A percentile compares a stretch with the other conserved stretches of the same genome.
phyloP scores from a whole-genome alignment of 2,113 vertebrate species.

The Peromyscus polionotus region DNA sequence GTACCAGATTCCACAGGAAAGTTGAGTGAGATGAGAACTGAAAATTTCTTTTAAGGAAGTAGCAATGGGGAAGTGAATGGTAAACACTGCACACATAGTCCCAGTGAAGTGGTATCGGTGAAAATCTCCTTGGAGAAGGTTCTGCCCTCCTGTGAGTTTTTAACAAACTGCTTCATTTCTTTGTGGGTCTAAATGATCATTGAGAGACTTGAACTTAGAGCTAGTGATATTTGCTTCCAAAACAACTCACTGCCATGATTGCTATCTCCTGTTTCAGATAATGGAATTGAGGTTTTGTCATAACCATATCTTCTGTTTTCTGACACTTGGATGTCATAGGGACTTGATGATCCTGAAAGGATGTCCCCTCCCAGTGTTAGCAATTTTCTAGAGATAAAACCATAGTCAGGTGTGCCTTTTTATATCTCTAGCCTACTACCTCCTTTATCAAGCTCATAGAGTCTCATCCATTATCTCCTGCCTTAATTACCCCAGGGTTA shows the following conservation, averaged over 20 bases:
- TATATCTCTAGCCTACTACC: not conserved
- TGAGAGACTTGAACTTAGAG: not conserved
- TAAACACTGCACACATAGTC: not conserved
- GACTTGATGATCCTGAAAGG: not conserved
- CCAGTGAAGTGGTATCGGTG: not conserved
- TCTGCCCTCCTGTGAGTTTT: not conserved
- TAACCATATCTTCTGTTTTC: not conserved
- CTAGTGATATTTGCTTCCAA: not conserved
- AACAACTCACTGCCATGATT: not conserved
- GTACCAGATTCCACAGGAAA: not conserved
- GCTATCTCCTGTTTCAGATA: not conserved
- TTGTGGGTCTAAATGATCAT: not conserved
- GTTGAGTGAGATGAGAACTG: not conserved
- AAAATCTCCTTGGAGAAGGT: not conserved
- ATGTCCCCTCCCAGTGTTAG: too few relatives aligned
- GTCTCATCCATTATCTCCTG: not conserved
- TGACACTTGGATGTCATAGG: not conserved
- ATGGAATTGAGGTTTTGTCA: not conserved
- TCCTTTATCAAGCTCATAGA: not conserved
- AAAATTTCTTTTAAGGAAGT: not conserved
- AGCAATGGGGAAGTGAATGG: not conserved
- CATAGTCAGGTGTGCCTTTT: not conserved
- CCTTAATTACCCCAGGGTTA: not conserved
- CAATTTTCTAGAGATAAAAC: not conserved
- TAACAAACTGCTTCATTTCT: not conserved